These are phyloP conservation scores for Lutjanus erythropterus DNA, from an alignment of 2,113 vertebrate genomes.

Conservation along the genomic window DNA sequence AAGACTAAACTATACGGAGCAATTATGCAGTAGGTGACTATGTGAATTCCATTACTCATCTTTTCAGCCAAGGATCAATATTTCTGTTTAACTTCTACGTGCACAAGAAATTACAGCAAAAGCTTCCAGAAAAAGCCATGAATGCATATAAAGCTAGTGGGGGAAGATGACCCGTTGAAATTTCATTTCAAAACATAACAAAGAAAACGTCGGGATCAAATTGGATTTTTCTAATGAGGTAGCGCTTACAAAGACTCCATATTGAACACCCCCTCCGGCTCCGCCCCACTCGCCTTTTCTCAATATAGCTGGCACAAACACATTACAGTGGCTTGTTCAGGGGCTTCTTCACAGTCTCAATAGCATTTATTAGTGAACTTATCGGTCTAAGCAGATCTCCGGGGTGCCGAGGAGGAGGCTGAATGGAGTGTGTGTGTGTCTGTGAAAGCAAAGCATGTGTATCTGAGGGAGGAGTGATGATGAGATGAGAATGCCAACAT, in stretches of 20 bases:
- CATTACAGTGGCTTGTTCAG: constrained; percentile 51
- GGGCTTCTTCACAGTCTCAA: constrained; percentile 55
- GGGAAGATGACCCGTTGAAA: constrained; percentile 56
- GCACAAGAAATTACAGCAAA: constrained; percentile 24
- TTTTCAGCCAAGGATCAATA: constrained; percentile 57
- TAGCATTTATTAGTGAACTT: constrained; percentile 77
- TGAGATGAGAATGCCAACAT: constrained; percentile 61
- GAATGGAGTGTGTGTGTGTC: constrained; percentile 76
- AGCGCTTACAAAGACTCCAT: constrained; percentile 58
- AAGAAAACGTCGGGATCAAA: constrained; percentile 67
- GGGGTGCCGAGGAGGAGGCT: constrained; percentile 19
- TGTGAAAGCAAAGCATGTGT: constrained; percentile 42
- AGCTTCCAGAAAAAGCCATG: constrained; percentile 26
- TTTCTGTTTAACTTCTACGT: constrained; percentile 37
- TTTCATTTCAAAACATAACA: constrained; percentile 71
- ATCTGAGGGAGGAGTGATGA: constrained; percentile 42
- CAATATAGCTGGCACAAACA: constrained; percentile 52
- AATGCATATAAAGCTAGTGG: constrained; percentile 17
- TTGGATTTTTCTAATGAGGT: constrained; percentile 75
- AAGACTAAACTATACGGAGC: too few species aligned
- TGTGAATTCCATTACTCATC: constrained; percentile 34
- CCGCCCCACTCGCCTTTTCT: constrained; percentile 13
- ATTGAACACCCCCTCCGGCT: constrained; percentile 47
- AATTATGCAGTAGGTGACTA: too few species aligned
- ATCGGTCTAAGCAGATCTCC: constrained; percentile 59